phyloP scores from a whole-genome alignment of 2,888 invertebrate species.

The Machimus atricapillus region DNA sequence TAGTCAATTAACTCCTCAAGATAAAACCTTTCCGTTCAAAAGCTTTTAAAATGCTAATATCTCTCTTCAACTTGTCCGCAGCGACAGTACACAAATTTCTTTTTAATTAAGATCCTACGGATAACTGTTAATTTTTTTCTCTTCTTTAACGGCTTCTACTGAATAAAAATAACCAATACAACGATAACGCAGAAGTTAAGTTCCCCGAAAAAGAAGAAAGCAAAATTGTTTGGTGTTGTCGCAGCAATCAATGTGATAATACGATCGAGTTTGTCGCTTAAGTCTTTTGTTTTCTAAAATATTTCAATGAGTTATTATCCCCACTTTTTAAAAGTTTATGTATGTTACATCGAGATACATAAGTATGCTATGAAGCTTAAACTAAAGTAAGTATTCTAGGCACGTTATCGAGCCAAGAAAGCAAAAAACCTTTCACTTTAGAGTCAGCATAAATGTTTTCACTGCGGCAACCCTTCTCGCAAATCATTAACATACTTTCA shows the following conservation, averaged over 20 bases:
- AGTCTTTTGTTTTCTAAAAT: slow-evolving; percentile 4
- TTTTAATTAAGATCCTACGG: slow-evolving; percentile 10
- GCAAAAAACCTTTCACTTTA: background rate
- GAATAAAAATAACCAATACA: background rate
- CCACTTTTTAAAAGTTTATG: background rate
- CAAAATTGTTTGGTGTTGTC: slow-evolving; percentile 21
- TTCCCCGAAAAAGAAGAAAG: background rate
- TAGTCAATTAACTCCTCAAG: background rate
- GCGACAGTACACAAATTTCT: slow-evolving; percentile 22
- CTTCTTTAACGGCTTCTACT: background rate
- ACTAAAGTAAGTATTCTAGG: background rate
- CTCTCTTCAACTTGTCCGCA: background rate
- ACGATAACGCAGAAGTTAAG: background rate
- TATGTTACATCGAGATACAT: background rate
- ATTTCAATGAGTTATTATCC: background rate
- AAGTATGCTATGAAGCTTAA: background rate
- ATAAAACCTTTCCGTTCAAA: background rate
- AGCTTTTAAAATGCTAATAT: background rate
- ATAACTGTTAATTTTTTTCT: slow-evolving; percentile 34
- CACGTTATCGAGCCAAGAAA: background rate
- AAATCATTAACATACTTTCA: slow-evolving; percentile 16
- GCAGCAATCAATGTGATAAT: background rate
- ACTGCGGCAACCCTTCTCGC: background rate
- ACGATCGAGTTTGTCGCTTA: slow-evolving; percentile 7
- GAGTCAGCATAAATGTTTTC: background rate